These are phyloP conservation scores for Oplegnathus fasciatus DNA, from an alignment of 2,113 vertebrate species.

Conservation along the genomic window DNA sequence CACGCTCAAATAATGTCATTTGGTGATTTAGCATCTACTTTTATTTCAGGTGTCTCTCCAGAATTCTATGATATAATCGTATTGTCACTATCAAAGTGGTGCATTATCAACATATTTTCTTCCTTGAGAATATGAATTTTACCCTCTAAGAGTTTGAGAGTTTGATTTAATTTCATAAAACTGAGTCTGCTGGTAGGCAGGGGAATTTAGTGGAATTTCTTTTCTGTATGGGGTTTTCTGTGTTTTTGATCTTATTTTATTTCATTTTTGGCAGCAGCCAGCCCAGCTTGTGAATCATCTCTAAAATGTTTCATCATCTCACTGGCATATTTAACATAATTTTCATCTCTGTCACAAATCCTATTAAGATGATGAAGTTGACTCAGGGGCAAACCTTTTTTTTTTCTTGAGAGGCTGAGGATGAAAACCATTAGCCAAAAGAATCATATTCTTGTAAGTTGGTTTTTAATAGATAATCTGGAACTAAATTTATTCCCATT, in stretches of 20 bases:
- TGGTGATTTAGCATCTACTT: conserved; percentile 17
- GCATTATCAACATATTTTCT: not conserved
- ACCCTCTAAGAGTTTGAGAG: not conserved
- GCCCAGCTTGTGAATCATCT: conserved; percentile 43
- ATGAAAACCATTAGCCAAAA: conserved; percentile 23
- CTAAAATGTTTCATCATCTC: conserved; percentile 53
- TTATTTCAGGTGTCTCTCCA: not conserved
- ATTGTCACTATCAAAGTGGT: not conserved
- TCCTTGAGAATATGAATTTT: not conserved
- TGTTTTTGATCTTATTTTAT: conserved; percentile 42
- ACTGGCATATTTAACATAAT: conserved; percentile 43
- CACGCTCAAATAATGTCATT: not conserved
- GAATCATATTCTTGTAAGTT: conserved; percentile 19
- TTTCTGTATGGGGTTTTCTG: conserved; percentile 19
- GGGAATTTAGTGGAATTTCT: conserved; percentile 3
- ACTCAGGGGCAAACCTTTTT: conserved; percentile 52
- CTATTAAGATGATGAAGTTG: conserved; percentile 53
- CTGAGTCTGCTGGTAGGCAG: not conserved
- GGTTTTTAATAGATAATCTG: conserved; percentile 16
- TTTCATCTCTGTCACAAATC: conserved; percentile 57
- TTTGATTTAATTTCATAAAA: conserved; percentile 14
- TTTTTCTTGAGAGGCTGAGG: conserved; percentile 14
- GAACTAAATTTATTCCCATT: conserved; percentile 18
- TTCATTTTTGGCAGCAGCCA: conserved; percentile 41
- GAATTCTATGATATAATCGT: not conserved